Evolutionary conservation across 2,797 vertebrate genomes (phyloP).

Genomic region (Pyrocephalus nanus): DNA sequence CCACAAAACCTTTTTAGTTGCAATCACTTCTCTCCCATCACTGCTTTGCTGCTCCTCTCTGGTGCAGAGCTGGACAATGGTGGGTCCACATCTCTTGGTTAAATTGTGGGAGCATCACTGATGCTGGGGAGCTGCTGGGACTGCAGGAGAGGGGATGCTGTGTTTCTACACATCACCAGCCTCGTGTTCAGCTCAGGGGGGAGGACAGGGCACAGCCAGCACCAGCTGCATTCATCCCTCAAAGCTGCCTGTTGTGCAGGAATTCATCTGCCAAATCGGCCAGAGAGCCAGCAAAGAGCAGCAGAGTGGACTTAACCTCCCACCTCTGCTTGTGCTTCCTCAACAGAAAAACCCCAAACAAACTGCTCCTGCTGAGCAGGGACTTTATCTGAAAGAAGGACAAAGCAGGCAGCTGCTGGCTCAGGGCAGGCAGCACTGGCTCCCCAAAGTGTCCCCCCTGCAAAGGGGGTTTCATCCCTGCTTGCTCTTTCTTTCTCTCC

Average conservation of each 20-base stretch:
- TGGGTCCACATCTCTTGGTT: neutral
- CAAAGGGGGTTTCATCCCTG: neutral
- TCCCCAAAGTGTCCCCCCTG: neutral
- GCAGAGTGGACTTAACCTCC: conserved; percentile 19
- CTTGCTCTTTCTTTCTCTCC: neutral
- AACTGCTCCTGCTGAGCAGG: conserved; percentile 12
- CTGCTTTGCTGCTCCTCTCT: neutral
- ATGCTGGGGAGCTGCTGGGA: too few species aligned
- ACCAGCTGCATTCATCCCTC: neutral
- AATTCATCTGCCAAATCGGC: neutral
- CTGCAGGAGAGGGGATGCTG: neutral
- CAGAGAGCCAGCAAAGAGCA: neutral
- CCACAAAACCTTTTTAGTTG: neutral
- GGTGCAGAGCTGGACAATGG: neutral
- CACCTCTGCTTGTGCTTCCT: conserved; percentile 14
- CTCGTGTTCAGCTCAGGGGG: neutral
- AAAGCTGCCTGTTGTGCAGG: neutral
- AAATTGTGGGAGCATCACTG: neutral
- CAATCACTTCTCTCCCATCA: neutral
- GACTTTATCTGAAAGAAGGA: neutral
- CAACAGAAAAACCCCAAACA: neutral
- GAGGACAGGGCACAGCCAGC: neutral
- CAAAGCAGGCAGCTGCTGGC: neutral
- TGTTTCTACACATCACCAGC: neutral
- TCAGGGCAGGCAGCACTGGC: neutral